phyloP scores from a whole-genome alignment of 1,140 invertebrate genomes.

The Orius laevigatus region DNA sequence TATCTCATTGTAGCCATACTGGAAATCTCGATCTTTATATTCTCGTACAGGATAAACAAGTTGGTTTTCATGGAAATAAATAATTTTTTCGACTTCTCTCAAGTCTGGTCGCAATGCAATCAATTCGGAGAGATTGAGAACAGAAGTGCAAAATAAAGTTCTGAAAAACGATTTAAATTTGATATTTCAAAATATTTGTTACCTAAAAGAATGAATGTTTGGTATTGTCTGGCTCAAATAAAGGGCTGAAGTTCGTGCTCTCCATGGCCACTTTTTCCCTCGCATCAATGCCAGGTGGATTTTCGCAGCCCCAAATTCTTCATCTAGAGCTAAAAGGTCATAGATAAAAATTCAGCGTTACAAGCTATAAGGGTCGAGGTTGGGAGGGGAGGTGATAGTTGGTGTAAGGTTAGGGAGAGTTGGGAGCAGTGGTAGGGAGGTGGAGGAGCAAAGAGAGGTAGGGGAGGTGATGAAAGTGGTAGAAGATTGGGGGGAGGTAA shows the following conservation, averaged over 20 bases:
- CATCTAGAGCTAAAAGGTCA: slow-evolving; percentile 2
- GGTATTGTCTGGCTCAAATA: slow-evolving; percentile 44
- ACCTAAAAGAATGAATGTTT: slow-evolving; percentile 3
- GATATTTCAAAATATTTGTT: not conserved
- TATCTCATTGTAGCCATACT: slow-evolving; percentile 67
- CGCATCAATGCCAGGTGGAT: slow-evolving; percentile 34
- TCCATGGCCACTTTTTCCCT: slow-evolving; percentile 67
- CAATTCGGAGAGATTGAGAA: slow-evolving; percentile 53
- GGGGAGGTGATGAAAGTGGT: too few relatives aligned
- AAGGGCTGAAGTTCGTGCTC: slow-evolving; percentile 47
- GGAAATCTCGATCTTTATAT: slow-evolving; percentile 51
- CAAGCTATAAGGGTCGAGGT: too few relatives aligned
- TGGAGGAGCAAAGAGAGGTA: too few relatives aligned
- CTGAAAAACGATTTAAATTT: slow-evolving; percentile 17
- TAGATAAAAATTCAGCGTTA: too few relatives aligned
- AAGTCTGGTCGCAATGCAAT: slow-evolving; percentile 48
- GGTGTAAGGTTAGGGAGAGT: too few relatives aligned
- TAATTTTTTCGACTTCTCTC: slow-evolving; percentile 37
- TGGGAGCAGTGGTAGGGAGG: too few relatives aligned
- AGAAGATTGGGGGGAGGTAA: too few relatives aligned
- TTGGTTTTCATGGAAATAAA: slow-evolving; percentile 72
- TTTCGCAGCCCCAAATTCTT: slow-evolving; percentile 4
- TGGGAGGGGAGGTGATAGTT: too few relatives aligned
- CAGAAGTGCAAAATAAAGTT: slow-evolving; percentile 51
- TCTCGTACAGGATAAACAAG: slow-evolving; percentile 51